These are phyloP conservation scores for Frankliniella fusca DNA, from an alignment of 2,888 invertebrate genomes.

Conservation along the genomic window DNA sequence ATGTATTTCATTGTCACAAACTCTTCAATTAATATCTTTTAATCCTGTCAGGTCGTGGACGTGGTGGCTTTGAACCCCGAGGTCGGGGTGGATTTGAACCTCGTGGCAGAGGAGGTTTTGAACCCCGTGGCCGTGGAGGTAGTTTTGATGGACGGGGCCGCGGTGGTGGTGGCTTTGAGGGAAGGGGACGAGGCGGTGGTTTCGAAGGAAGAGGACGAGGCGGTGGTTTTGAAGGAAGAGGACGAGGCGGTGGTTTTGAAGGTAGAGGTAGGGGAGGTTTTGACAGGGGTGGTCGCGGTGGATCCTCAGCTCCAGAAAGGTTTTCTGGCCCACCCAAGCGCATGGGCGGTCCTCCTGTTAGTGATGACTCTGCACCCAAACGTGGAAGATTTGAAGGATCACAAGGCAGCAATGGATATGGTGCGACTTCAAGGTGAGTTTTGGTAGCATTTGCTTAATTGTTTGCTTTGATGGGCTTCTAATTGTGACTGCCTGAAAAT, in stretches of 20 bases:
- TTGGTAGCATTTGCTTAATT: background rate
- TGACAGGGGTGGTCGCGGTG: conserved; percentile 2
- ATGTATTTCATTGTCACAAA: background rate
- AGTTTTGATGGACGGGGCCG: background rate
- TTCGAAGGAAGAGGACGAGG: background rate
- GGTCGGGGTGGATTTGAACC: background rate
- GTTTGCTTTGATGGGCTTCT: background rate
- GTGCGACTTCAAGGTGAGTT: background rate
- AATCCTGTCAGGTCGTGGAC: background rate
- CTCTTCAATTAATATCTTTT: background rate
- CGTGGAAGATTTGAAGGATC: background rate
- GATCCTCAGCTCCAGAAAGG: background rate
- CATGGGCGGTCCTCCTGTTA: conserved; percentile 3
- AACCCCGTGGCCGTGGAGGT: background rate
- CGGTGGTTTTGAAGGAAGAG: background rate
- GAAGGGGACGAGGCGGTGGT: background rate
- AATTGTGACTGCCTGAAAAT: background rate
- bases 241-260: background rate
- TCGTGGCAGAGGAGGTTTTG: background rate
- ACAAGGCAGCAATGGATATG: conserved; percentile 4
- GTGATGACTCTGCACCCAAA: conserved; percentile 13
- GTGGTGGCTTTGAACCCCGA: background rate
- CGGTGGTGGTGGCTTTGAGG: background rate
- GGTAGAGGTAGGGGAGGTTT: background rate
- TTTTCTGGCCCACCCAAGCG: background rate